Evolutionary conservation across 2,113 vertebrate genomes (phyloP), one percentile per base, ranked within the genome.

Genomic region (Mohoua ochrocephala): DNA sequence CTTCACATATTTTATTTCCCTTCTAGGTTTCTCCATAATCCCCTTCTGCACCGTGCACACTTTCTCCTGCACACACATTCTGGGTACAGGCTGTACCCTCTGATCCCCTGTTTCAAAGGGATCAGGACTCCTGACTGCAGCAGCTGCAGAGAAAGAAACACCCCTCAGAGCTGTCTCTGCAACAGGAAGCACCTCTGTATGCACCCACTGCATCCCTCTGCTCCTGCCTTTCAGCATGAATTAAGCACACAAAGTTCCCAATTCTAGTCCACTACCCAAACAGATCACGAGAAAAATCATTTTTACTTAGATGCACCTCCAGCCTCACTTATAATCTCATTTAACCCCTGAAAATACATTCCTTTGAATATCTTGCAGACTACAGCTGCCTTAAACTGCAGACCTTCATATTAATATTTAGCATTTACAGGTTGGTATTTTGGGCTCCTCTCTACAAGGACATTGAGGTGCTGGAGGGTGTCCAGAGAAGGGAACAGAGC

Each of bases 201-300:
- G 44, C 68, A 53, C 27, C 23, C 4, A 20, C 56, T 50, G 53
- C 86, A 49, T 4, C 53, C 56, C 63, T 53, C n/a, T 6, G 49
- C n/a, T 39, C 53, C 41, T 50, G 45, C 45, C 49, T 28, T 60
- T 57, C 41, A 12, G 24, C 27, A 68, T 0, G 0, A n/a, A n/a
- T n/a, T n/a, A n/a, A n/a, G n/a, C n/a, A 47, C 44, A 33, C 0
- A 5, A 27, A 74, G 13, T 7, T 81, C 69, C 69, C 42, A 39
- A 6, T 67, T 74, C 56, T 75, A 47, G 83, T 74, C 56, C 13
- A 70, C 47, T 44, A 64, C 39, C 22, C 57, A 78, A 94, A 78
- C 0, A 75, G 10, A 60, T 44, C 5, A 89, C 2, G 2, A 63
- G 56, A 74, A 41, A 61, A 18, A 64, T 44, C 0, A 42, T 35